Conservation (phyloP, 2,113 vertebrate species). For the Pterocles gutturalis region DNA sequence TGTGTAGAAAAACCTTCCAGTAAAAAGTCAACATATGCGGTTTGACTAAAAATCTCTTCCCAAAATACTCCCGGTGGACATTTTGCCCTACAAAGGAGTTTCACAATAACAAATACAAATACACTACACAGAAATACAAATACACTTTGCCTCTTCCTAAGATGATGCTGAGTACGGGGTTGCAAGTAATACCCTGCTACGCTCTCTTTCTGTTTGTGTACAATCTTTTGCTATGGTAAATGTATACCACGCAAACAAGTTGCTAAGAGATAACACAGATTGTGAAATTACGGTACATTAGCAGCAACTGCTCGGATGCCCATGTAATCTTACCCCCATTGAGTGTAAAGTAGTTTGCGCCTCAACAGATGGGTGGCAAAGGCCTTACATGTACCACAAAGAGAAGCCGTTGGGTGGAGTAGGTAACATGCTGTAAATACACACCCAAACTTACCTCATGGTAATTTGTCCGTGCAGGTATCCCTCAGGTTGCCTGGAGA, state of each 20-base stretch:
- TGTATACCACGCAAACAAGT: conserved; percentile 27
- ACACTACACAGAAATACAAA: not conserved
- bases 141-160: not conserved
- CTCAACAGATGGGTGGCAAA: not conserved
- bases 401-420: conserved; percentile 31
- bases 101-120: not conserved
- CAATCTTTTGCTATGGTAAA: not conserved
- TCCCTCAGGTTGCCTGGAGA: not conserved
- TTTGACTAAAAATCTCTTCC: not conserved
- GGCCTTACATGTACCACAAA: not conserved
- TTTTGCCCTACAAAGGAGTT: not conserved
- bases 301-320: not conserved
- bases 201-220: not conserved
- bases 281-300: conserved; percentile 3
- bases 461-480: not conserved
- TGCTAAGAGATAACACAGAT: conserved; percentile 22
- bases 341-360: not conserved
- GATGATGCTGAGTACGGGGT: not conserved
- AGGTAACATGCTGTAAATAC: conserved; percentile 5
- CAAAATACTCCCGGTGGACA: not conserved
- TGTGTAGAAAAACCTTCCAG: not conserved
- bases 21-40: not conserved
- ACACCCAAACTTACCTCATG: conserved; percentile 27
- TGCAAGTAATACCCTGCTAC: not conserved
- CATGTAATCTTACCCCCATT: not conserved